Conservation (phyloP, 2,888 invertebrate genomes). For the Cheiracanthium punctorium region DNA sequence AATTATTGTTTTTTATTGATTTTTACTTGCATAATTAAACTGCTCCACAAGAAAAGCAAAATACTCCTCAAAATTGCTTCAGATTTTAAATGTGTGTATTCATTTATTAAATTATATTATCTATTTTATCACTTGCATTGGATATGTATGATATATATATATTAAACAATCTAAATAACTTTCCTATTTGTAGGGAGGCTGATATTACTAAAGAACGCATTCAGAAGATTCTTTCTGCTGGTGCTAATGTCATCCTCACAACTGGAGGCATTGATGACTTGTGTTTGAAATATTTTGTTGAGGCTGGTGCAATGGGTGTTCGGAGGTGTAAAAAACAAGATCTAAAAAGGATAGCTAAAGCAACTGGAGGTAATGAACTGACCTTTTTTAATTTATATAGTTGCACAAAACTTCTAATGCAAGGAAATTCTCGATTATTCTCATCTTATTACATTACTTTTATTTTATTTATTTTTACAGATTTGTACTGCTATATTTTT, state of each 20-base stretch:
- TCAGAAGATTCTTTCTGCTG: conserved; percentile 93
- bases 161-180: not conserved
- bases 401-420: no score
- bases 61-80: no score
- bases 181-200: conserved; percentile 84
- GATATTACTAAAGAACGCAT: conserved; percentile 99
- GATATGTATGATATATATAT: no score
- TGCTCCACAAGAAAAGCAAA: no score
- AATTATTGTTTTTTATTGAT: no score
- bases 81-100: no score
- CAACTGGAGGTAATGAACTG: conserved; percentile 94
- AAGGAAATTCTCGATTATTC: no score
- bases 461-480: no score
- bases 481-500: no score
- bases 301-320: conserved; percentile 97
- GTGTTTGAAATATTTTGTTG: conserved; percentile 98
- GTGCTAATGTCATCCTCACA: conserved; percentile 95
- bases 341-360: conserved; percentile 97
- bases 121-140: not conserved
- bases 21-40: no score
- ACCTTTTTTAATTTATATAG: no score
- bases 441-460: no score
- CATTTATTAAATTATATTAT: not conserved
- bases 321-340: conserved; percentile 95
- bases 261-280: conserved; percentile 98